These are phyloP conservation scores for Myripristis jacobus DNA, from an alignment of 2,797 vertebrate genomes.

Conservation along the genomic window DNA sequence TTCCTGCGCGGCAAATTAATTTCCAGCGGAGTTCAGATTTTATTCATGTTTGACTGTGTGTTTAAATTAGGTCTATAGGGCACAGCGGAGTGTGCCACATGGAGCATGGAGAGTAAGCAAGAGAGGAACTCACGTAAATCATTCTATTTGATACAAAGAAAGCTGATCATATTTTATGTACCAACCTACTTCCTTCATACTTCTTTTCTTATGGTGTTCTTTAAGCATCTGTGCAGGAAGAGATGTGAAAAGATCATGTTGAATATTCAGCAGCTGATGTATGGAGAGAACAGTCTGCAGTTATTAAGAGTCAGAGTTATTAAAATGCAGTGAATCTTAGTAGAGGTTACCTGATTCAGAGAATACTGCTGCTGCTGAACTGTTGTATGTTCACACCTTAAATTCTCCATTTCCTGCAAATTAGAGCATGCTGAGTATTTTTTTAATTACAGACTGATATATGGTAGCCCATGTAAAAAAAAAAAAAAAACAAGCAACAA, in stretches of 20 bases:
- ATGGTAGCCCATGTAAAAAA: neutral
- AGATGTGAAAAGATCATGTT: neutral
- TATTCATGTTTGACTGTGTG: neutral
- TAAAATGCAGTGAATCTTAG: neutral
- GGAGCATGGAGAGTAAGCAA: neutral
- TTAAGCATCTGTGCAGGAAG: slow-evolving; percentile 40
- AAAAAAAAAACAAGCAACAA: too few species aligned
- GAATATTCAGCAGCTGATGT: slow-evolving; percentile 7
- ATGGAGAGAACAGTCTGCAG: too few species aligned
- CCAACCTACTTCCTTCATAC: slow-evolving; percentile 47
- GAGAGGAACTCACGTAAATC: neutral
- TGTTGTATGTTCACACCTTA: slow-evolving; percentile 62
- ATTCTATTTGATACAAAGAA: slow-evolving; percentile 1
- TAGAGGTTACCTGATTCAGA: slow-evolving; percentile 60
- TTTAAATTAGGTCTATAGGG: neutral
- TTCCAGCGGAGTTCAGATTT: neutral
- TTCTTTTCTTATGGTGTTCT: neutral
- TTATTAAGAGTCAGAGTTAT: too few species aligned
- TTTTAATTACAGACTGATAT: slow-evolving; percentile 2
- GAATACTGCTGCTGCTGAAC: slow-evolving; percentile 62
- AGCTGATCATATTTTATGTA: neutral
- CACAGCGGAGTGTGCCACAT: neutral
- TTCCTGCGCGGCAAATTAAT: neutral
- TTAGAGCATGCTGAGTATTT: neutral
- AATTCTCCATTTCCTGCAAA: slow-evolving; percentile 54